Evolutionary conservation across 2,113 vertebrate genomes (phyloP), one percentile per base, ranked within the genome.

Genomic region (Pagrus major): DNA sequence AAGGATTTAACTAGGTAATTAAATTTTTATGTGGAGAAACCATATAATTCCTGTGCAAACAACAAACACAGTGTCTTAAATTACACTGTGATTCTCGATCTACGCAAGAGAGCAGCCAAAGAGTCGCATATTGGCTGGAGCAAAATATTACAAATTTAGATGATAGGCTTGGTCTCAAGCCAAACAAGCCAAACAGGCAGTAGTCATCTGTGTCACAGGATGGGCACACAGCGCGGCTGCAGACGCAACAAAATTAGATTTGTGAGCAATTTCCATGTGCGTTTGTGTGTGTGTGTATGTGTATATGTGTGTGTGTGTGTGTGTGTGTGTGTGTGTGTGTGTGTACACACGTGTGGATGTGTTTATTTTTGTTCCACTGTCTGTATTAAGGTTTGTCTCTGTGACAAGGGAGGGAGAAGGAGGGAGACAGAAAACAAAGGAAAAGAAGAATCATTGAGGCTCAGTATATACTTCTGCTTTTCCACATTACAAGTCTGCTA

Each of bases 201-300:
- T 1, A 25, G 47, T 79, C 46, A 56, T 56, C 15, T 58, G 51
- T 54, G 47, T 18, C 49, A 47, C 46, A 6, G 35, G 25, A 23
- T 1, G 5, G 31, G 58, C 67, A 27, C 27, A 71, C 52, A 37
- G 1, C 16, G 3, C 41, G 27, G 47, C 39, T 49, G 63, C 71
- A 55, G 0, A 25, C 18, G 68, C 29, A 39, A 46, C 49, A 27
- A 39, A 56, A 74, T 78, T 73, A 78, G 63, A 78, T 63, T 46
- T 10, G 41, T 78, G 75, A 63, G 31, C 47, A 55, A 63, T 68
- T 61, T 47, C 55, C 68, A 55, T 6, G 0, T 72, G 52, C 42
- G 27, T 64, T 15, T 52, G 10, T 6, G 5, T 5, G 1, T 9
- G 8, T 47, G 47, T 39, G 6, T 5, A 9, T 39, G 41, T 4